Base-by-base conservation (phyloP, 2,797 vertebrate species). In the Halcyon leucocephala region DNA sequence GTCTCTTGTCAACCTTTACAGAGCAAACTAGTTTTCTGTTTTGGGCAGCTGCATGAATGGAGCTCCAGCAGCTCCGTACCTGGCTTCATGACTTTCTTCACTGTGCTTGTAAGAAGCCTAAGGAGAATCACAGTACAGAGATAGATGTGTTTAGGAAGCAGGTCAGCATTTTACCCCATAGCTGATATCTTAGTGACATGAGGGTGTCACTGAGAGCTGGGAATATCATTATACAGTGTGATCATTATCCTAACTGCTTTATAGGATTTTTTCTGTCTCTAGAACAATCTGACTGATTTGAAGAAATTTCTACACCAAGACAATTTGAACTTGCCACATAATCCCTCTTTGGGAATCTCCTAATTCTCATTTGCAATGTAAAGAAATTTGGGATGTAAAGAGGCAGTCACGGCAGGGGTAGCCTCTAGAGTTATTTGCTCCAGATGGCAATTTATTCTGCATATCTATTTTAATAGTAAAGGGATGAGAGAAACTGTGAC, bases 161-260 rank as follows among this genome's bases (percentile, higher is more conserved):
- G 14, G 6, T 31, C 65, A 52, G 49, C 7, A n/a, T 48, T 82
- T 65, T 82, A 24, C 8, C n/a, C 21, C 4, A 4, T 16, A 25
- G 17, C 12, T 58, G 39, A 9, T 70, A 48, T 60, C 28, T 10
- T 2, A 9, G 28, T 60, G 58, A 60, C 18, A 33, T 6, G 7
- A 91, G 10, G 17, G 2, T 31, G 57, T 35, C 64, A 12, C 13
- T 15, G 78, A 49, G 49, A 74, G 5, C 26, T 62, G 37, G 2
- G 29, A 82, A 14, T 18, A 52, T 3, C 12, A 26, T 1, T 24
- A 24, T 33, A 28, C 17, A 69, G 9, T 17, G 4, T 39, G 24
- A 17, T n/a, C 0, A 0, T 57, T 82, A 62, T 16, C 35, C 22
- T 73, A 44, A 64, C 2, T 1, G 6, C 18, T 52, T 35, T 14